Conservation (phyloP, 2,797 vertebrate species). For the Florisuga fusca region DNA sequence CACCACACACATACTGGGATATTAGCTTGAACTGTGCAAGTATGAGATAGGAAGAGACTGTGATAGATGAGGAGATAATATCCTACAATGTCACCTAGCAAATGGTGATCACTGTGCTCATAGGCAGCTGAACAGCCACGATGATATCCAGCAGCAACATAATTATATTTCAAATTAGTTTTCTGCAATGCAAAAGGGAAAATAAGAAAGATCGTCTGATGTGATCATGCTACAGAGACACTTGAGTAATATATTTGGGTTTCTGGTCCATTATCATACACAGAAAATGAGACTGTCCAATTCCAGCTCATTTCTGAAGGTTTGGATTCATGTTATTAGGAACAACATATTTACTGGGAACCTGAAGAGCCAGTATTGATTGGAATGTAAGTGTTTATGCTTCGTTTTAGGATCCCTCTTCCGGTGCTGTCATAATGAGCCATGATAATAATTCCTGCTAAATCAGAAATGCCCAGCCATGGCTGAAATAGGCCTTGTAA, state of each 20-base stretch:
- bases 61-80: constrained; percentile 42
- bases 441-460: constrained; percentile 5
- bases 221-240: constrained; percentile 3
- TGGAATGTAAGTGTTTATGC: constrained; percentile 1
- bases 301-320: constrained; percentile 49
- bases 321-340: constrained; percentile 40
- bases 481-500: not conserved
- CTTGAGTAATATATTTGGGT: not conserved
- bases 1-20: not conserved
- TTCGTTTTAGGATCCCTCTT: constrained; percentile 2
- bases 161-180: constrained; percentile 74
- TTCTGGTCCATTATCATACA: not conserved
- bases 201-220: constrained; percentile 47
- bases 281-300: constrained; percentile 39
- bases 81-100: constrained; percentile 43
- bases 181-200: constrained; percentile 45
- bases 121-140: not conserved
- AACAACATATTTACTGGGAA: constrained; percentile 54
- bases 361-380: constrained; percentile 29
- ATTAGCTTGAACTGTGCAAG: constrained; percentile 43
- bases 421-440: constrained; percentile 13
- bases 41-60: not conserved
- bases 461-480: not conserved
- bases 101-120: constrained; percentile 12
- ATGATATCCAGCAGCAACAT: constrained; percentile 49